Conservation (phyloP, 64 coral and sea anemone species). For the Pocillopora damicornis region DNA sequence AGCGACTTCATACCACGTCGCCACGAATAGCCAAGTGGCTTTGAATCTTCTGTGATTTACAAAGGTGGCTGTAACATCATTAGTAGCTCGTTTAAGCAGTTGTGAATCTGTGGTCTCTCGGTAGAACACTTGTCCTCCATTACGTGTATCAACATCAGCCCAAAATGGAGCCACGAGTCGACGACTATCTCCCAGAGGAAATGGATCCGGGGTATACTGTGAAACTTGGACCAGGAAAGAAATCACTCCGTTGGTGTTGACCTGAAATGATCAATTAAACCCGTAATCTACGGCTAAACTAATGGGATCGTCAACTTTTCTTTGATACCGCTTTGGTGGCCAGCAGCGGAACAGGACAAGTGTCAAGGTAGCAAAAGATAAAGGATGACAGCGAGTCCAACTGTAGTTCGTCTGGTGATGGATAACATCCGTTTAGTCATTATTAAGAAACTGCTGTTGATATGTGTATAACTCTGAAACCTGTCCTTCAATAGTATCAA, state of each 20-base stretch:
- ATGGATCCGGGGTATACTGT: constrained; percentile 56
- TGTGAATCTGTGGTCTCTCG: constrained; percentile 38
- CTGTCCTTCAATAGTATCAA: too few species aligned
- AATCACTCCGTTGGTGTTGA: constrained; percentile 64
- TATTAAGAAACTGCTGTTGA: too few species aligned
- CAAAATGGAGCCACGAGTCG: constrained; percentile 68
- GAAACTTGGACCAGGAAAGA: constrained; percentile 38
- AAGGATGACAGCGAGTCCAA: too few species aligned
- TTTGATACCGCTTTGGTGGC: too few species aligned
- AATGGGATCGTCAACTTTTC: too few species aligned
- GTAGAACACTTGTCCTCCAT: constrained; percentile 50
- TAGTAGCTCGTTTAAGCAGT: constrained; percentile 41
- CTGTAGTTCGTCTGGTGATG: too few species aligned
- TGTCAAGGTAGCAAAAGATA: too few species aligned
- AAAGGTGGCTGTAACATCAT: constrained; percentile 40
- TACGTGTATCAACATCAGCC: constrained; percentile 64
- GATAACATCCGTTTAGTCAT: too few species aligned
- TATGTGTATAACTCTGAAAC: too few species aligned
- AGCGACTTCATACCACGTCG: constrained; percentile 67
- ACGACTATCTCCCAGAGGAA: constrained; percentile 46
- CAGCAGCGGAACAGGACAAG: too few species aligned
- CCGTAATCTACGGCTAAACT: background rate
- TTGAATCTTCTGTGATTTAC: constrained; percentile 45
- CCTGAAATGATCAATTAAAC: constrained; percentile 13
- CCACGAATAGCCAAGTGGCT: constrained; percentile 55